Evolutionary conservation across 2,888 invertebrate species (phyloP), one percentile per base, ranked within the genome.

Genomic region (Anthophora plumipes): DNA sequence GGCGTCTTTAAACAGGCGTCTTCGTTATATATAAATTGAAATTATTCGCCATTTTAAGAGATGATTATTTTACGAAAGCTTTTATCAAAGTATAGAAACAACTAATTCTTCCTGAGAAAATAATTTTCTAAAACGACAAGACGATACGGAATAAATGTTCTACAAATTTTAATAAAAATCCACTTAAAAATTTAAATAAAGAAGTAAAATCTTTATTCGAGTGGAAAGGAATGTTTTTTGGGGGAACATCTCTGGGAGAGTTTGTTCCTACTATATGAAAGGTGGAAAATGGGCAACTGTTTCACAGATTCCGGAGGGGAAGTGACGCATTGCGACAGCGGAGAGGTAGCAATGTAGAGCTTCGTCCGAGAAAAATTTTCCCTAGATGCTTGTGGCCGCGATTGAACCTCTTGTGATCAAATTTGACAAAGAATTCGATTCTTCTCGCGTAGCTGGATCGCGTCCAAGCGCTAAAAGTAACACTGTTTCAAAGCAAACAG

Each of bases 401-500:
- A 73, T 55, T n/a, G 48, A 73, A 60, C 52, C 22, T 59, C 41
- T 37, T n/a, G 0, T 25, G 46, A 55, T 48, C 37, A 61, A 22
- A 67, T 48, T 37, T 50, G n/a, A 41, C 67, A 67, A 73, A 67
- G 57, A 73, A 61, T 61, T 37, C 46, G 67, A 75, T 61, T 61
- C 50, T 72, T 59, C 31, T 37, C 7, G 43, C 46, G 17, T 9
- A 57, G 22, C 41, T 76, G 64, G 72, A 50, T 14, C 63, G 4
- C 14, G 43, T 72, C 72, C 72, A 72, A 71, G 37, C 37, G 8
- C 69, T 74, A 74, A 71, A 75, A 70, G 75, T 71, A 71, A 75
- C 66, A 63, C 39, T 55, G 60, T 71, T 61, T 48, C 75, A 55
- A 70, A 70, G 54, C 46, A 46, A 39, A 61, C 54, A 61, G 46